These are phyloP conservation scores for Rana temporaria DNA, from an alignment of 2,113 vertebrate genomes.

Conservation along the genomic window DNA sequence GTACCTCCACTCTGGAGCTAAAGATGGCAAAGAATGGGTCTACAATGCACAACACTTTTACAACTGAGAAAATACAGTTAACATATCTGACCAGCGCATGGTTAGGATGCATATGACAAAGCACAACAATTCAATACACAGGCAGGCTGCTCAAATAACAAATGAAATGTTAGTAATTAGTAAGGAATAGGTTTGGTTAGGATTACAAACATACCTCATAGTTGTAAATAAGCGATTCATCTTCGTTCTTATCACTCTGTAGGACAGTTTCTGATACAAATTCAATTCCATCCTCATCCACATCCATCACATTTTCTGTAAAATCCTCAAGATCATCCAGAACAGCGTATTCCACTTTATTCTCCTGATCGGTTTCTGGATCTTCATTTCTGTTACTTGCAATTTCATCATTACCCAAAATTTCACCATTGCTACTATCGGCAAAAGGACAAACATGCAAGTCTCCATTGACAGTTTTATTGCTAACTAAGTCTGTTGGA, in stretches of 20 bases:
- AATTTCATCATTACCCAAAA: slow-evolving; percentile 69
- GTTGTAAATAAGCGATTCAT: slow-evolving; percentile 85
- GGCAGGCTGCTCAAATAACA: not conserved
- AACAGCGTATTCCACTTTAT: slow-evolving; percentile 97
- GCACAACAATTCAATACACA: slow-evolving; percentile 1
- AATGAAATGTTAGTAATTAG: slow-evolving; percentile 22
- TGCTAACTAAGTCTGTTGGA: slow-evolving; percentile 71
- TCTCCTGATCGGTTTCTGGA: slow-evolving; percentile 87
- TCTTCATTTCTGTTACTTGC: slow-evolving; percentile 82
- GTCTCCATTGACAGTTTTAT: slow-evolving; percentile 84
- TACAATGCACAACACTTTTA: slow-evolving; percentile 24
- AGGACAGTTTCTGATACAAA: slow-evolving; percentile 91
- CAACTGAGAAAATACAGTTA: not conserved
- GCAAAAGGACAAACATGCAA: slow-evolving; percentile 83
- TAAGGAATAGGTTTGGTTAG: slow-evolving; percentile 1
- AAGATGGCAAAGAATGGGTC: slow-evolving; percentile 26
- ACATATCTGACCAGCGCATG: slow-evolving; percentile 22
- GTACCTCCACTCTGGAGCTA: slow-evolving; percentile 41
- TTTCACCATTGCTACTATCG: slow-evolving; percentile 73
- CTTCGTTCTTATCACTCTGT: slow-evolving; percentile 91
- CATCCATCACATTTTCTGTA: slow-evolving; percentile 95
- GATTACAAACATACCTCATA: slow-evolving; percentile 87
- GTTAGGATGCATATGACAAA: slow-evolving; percentile 28
- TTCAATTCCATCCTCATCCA: slow-evolving; percentile 86
- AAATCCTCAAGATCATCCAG: slow-evolving; percentile 97